Base-by-base conservation (phyloP, 2,797 vertebrate species). In the Telmatherina bonti region DNA sequence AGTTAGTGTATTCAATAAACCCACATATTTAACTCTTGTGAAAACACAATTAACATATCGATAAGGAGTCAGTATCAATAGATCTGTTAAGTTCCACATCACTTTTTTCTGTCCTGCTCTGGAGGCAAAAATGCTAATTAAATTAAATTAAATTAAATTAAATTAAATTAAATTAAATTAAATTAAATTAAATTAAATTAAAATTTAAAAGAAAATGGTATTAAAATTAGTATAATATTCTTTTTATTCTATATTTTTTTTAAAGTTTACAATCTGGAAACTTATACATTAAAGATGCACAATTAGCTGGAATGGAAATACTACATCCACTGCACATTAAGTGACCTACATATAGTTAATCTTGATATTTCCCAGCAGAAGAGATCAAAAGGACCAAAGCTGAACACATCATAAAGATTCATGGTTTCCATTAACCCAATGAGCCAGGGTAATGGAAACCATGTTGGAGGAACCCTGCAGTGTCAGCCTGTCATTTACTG, bases 321-420 rank as follows among this genome's bases (percentile, higher is more conserved):
- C 2, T 24, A 67, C 10, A 43, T 41, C 15, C 38, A 43, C 62
- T 38, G 65, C 13, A 41, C 26, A 20, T 51, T 59, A 59, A 73
- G 60, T 62, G 47, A n/a, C 33, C 35, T 10, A 20, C 68, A 71
- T 53, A 41, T 67, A 69, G 33, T 67, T 61, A 16, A 26, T 56
- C 9, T 41, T 10, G 9, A 43, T 29, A 4, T 55, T 62, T 11
- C 38, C 30, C 35, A 22, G 33, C 43, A 78, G 68, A 62, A 30
- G 13, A 24, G 30, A 35, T 64, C 16, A 76, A 76, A 45, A 45
- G 4, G 41, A 76, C n/a, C 0, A 24, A 51, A 68, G 38, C 55
- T 49, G 16, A 78, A 47, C 18, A 16, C 56, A 41, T 57, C 38
- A 11, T 62, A 8, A 55, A 54, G 69, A 53, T 67, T 51, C 54